Conservation (phyloP, 2,113 vertebrate species). For the mouse (Mus musculus) region DNA sequence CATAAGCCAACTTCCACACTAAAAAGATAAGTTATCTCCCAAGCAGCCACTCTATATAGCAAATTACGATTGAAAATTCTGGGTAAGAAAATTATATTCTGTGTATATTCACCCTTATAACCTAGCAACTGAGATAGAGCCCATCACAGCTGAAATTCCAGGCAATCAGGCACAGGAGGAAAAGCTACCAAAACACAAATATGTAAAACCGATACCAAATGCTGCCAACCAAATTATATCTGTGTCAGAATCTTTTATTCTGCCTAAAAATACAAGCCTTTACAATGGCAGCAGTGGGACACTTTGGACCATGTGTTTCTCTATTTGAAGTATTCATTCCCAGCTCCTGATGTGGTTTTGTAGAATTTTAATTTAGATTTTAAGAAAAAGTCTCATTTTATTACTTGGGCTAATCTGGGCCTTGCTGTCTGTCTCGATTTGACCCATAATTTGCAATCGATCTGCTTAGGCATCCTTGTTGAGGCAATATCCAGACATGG, state of each 20-base stretch:
- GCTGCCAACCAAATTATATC: background rate
- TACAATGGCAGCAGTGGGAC: background rate
- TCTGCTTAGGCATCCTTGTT: too few relatives aligned
- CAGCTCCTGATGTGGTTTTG: background rate
- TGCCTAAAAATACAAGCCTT: background rate
- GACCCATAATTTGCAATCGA: background rate
- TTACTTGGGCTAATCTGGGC: background rate
- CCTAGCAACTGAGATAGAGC: background rate
- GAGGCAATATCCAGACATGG: too few relatives aligned
- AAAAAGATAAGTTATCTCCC: background rate
- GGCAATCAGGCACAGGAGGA: background rate
- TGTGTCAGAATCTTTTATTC: background rate
- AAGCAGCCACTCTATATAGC: background rate
- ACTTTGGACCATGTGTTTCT: background rate
- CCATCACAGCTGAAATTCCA: background rate
- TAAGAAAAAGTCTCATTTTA: background rate
- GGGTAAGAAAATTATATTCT: background rate
- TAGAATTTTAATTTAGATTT: background rate
- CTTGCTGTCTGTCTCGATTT: background rate
- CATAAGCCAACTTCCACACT: background rate
- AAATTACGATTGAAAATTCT: background rate
- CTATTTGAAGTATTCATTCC: background rate
- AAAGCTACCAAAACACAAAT: background rate
- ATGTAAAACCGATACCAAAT: background rate
- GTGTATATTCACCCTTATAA: background rate